These are phyloP conservation scores for Vesta saturnalis DNA, from an alignment of 2,888 invertebrate genomes.

Conservation along the genomic window DNA sequence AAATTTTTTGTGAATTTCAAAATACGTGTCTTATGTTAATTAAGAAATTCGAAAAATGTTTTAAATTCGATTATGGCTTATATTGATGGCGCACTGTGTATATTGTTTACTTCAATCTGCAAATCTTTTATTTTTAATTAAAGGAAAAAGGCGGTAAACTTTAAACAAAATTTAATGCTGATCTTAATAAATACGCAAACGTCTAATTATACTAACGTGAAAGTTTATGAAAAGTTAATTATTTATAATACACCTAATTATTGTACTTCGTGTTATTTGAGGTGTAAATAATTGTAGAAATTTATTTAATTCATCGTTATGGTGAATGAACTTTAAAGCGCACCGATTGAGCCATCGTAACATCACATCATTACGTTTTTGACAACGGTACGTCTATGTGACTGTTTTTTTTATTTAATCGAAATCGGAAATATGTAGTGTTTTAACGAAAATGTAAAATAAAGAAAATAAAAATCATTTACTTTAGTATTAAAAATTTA, in stretches of 20 bases:
- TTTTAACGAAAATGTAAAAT: conserved; percentile 35
- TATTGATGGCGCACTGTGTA: no score
- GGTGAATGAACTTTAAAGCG: conserved; percentile 44
- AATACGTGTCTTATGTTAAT: no score
- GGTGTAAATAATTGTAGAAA: conserved; percentile 17
- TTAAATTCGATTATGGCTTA: no score
- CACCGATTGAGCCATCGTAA: conserved; percentile 58
- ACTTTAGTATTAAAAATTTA: conserved; percentile 41
- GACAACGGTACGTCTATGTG: conserved; percentile 52
- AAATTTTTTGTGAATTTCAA: no score
- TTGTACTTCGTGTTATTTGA: not conserved
- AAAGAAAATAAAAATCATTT: conserved; percentile 45
- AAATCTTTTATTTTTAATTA: no score
- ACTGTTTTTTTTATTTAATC: conserved; percentile 46
- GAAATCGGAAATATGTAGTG: conserved; percentile 37
- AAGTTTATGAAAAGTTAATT: conserved; percentile 9
- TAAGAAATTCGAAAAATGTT: no score
- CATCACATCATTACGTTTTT: conserved; percentile 61
- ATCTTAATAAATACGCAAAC: not conserved
- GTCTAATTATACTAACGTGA: not conserved
- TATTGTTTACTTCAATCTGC: no score
- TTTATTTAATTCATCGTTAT: conserved; percentile 27
- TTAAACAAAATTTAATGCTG: not conserved
- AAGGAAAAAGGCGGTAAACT: not conserved
- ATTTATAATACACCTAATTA: not conserved